A percentile compares a stretch with the other conserved stretches of the same genome.
Conservation (phyloP, 2,113 vertebrate species). For the Tympanuchus pallidicinctus region DNA sequence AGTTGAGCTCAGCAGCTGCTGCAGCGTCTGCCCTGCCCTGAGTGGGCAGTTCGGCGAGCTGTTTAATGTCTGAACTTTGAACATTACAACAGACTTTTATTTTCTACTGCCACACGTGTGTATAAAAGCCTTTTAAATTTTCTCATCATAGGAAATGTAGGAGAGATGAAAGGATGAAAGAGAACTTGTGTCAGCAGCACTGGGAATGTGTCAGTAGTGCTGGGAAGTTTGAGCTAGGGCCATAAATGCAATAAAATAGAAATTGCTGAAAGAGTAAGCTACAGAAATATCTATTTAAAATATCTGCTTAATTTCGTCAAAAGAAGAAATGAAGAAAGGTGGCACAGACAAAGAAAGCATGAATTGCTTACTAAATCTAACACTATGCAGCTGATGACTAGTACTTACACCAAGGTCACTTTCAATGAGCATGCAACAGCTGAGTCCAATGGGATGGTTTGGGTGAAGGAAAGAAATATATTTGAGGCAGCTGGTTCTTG, state of each 20-base stretch:
- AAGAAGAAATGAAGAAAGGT: not conserved
- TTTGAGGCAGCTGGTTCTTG: not conserved
- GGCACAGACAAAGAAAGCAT: not conserved
- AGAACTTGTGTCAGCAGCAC: not conserved
- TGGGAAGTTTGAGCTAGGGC: not conserved
- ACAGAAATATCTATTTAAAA: not conserved
- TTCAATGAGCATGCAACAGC: not conserved
- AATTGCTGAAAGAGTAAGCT: not conserved
- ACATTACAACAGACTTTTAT: not conserved
- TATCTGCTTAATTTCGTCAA: not conserved
- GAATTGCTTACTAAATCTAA: not conserved
- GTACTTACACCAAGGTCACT: not conserved
- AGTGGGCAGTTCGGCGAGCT: not conserved
- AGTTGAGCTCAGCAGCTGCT: not conserved
- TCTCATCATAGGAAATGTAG: not conserved
- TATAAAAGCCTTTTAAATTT: constrained; percentile 38
- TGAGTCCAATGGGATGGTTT: not conserved
- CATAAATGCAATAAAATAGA: not conserved
- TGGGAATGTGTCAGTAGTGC: not conserved
- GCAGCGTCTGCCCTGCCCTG: not conserved
- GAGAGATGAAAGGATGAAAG: not conserved
- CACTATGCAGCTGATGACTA: not conserved
- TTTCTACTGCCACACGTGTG: not conserved
- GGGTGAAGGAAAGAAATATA: not conserved
- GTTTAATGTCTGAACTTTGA: constrained; percentile 19